Conservation (phyloP, 2,113 vertebrate species). For the Climacteris rufus region DNA sequence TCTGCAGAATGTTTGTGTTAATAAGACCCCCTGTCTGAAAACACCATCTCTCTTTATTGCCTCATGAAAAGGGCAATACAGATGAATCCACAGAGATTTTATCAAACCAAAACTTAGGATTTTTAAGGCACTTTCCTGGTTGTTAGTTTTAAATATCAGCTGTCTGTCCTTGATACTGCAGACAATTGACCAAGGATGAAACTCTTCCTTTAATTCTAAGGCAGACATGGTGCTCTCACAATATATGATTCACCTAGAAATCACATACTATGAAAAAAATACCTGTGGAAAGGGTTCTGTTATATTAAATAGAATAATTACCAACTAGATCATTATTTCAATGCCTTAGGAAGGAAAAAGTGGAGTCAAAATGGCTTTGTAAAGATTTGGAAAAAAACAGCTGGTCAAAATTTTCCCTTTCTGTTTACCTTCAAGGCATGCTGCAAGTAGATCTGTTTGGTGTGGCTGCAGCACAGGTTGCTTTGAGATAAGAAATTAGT, state of each 20-base stretch:
- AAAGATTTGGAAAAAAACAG: background rate
- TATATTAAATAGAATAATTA: background rate
- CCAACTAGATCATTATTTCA: background rate
- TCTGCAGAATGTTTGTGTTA: background rate
- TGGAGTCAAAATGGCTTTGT: background rate
- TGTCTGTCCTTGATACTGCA: background rate
- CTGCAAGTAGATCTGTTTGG: background rate
- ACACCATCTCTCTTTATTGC: background rate
- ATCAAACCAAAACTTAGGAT: background rate
- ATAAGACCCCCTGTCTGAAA: background rate
- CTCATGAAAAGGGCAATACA: background rate
- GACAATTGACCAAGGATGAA: background rate
- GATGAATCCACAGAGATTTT: background rate
- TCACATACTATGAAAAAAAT: background rate
- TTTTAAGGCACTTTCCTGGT: background rate
- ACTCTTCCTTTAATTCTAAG: background rate
- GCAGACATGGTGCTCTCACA: background rate
- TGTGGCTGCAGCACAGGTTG: background rate
- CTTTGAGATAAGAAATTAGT: background rate
- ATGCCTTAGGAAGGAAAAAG: background rate
- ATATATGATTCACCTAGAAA: background rate
- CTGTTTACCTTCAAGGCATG: background rate
- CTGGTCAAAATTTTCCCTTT: background rate
- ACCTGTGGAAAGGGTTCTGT: background rate
- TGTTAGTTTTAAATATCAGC: background rate